Conservation (phyloP, 2,113 vertebrate species). For the Willisornis vidua region DNA sequence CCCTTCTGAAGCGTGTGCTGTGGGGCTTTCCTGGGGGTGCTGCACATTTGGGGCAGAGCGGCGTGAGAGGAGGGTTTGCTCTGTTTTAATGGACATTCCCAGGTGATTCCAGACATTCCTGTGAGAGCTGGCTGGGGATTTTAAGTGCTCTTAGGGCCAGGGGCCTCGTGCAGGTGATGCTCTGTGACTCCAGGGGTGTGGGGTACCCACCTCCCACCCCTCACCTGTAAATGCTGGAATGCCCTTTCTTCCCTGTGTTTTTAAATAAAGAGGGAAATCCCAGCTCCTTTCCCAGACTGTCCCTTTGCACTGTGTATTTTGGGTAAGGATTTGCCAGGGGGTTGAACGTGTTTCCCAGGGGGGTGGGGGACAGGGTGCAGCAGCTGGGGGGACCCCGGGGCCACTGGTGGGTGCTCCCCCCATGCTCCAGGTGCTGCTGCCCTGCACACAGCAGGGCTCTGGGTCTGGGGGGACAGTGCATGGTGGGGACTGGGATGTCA, state of each 20-base stretch:
- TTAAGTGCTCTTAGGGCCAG: constrained; percentile 43
- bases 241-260: background rate
- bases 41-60: background rate
- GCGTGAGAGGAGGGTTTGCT: background rate
- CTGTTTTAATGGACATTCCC: background rate
- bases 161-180: fast-evolving
- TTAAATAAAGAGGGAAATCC: constrained; percentile 44
- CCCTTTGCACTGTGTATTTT: background rate
- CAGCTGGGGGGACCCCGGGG: background rate
- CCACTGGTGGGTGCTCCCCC: background rate
- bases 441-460: background rate
- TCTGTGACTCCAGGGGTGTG: fast-evolving
- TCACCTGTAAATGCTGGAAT: background rate
- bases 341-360: background rate
- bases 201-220: background rate
- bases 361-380: background rate
- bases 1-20: background rate
- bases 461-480: fast-evolving
- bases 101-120: fast-evolving
- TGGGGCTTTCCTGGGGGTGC: background rate
- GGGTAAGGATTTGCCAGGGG: background rate
- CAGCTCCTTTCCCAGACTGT: background rate
- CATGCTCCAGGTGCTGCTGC: background rate
- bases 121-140: background rate
- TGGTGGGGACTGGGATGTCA: no score